These are phyloP conservation scores for Amphipyra tragopoginis DNA, from an alignment of 2,888 invertebrate species.

Conservation along the genomic window DNA sequence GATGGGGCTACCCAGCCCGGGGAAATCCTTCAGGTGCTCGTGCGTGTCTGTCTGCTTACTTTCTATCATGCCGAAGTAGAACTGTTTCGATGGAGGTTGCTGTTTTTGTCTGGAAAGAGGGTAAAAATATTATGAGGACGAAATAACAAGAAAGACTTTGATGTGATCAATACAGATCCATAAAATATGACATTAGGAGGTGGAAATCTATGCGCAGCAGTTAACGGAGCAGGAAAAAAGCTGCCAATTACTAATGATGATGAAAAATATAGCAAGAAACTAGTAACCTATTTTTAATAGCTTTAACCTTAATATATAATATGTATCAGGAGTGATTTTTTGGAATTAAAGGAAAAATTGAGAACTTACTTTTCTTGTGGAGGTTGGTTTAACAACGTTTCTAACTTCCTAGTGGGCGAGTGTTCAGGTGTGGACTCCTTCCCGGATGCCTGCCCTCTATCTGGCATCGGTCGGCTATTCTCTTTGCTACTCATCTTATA, in stretches of 20 bases:
- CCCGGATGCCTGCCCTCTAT: conserved; percentile 90
- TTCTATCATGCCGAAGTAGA: conserved; percentile 95
- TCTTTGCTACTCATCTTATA: conserved; percentile 75
- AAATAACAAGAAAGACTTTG: not conserved
- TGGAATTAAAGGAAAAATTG: not conserved
- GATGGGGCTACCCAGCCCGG: conserved; percentile 84
- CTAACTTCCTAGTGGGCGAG: conserved; percentile 85
- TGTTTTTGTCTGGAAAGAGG: conserved; percentile 71
- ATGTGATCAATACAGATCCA: too few species aligned
- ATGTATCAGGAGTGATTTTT: too few species aligned
- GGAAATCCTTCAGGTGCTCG: conserved; percentile 83
- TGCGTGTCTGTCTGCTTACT: conserved; percentile 75
- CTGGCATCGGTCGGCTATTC: conserved; percentile 76
- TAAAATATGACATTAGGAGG: too few species aligned
- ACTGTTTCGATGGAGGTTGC: conserved; percentile 85
- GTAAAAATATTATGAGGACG: not conserved
- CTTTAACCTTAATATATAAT: too few species aligned
- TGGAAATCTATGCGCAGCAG: too few species aligned
- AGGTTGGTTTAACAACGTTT: conserved; percentile 58
- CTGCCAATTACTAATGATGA: too few species aligned
- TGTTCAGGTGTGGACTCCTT: conserved; percentile 91
- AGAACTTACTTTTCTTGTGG: conserved; percentile 75
- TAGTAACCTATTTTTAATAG: too few species aligned
- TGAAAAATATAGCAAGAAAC: too few species aligned
- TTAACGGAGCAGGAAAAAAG: too few species aligned